These are phyloP conservation scores for Sialia sialis DNA, from an alignment of 2,113 vertebrate species.

Conservation along the genomic window DNA sequence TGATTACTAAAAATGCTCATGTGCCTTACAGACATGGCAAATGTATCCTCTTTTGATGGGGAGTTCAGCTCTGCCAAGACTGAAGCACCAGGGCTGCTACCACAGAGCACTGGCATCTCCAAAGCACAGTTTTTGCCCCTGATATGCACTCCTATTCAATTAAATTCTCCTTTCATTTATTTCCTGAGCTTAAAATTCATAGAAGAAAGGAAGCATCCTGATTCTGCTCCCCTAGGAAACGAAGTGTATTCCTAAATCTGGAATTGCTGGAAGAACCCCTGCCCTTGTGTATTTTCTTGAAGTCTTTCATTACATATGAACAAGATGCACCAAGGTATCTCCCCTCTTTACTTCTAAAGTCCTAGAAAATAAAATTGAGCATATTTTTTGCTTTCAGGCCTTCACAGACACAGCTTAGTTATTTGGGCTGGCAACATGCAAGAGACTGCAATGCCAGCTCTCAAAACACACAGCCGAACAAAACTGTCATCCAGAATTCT, in stretches of 20 bases:
- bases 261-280: background rate
- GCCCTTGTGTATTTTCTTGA: background rate
- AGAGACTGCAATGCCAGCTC: background rate
- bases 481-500: background rate
- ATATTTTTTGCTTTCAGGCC: background rate
- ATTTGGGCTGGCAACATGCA: accelerated
- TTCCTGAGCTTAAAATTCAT: background rate
- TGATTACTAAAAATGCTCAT: background rate
- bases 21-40: background rate
- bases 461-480: background rate
- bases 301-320: background rate
- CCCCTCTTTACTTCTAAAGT: background rate
- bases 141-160: background rate
- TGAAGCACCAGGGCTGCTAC: background rate
- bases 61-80: background rate
- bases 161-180: background rate
- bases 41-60: accelerated
- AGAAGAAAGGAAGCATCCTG: background rate
- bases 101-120: background rate
- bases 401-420: background rate
- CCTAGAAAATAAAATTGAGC: background rate
- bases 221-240: background rate
- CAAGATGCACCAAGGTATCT: background rate
- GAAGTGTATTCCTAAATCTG: background rate
- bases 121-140: background rate